A percentile compares a stretch with the other conserved stretches of the same genome.
These are phyloP conservation scores for Carapus acus DNA, from an alignment of 2,797 vertebrate genomes.

Conservation along the genomic window DNA sequence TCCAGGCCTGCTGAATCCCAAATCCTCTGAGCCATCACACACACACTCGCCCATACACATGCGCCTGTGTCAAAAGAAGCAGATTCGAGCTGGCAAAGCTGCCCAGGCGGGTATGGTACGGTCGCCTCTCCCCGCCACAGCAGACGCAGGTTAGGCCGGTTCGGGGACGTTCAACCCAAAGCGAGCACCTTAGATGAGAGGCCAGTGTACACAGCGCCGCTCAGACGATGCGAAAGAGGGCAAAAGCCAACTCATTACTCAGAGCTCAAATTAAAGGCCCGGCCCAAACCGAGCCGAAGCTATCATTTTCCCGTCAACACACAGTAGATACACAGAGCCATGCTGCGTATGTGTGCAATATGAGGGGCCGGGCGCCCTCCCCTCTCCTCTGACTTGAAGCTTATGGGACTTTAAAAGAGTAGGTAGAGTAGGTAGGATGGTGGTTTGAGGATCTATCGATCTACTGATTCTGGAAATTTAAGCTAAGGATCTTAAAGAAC, in stretches of 20 bases:
- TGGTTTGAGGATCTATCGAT: too few species aligned
- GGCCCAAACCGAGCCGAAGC: slow-evolving; percentile 58
- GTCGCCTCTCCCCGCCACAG: slow-evolving; percentile 30
- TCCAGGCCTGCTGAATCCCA: slow-evolving; percentile 33
- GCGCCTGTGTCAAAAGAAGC: too few species aligned
- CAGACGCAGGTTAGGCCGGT: slow-evolving; percentile 49
- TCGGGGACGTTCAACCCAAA: slow-evolving; percentile 40
- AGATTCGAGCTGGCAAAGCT: too few species aligned
- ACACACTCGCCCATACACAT: slow-evolving; percentile 4
- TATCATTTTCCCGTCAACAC: slow-evolving; percentile 65
- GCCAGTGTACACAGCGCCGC: slow-evolving; percentile 59
- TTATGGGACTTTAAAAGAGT: slow-evolving; percentile 13
- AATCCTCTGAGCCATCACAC: slow-evolving; percentile 40
- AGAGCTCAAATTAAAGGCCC: slow-evolving; percentile 62
- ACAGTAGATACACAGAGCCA: slow-evolving; percentile 45
- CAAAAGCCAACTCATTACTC: slow-evolving; percentile 64
- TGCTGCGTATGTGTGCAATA: slow-evolving; percentile 50
- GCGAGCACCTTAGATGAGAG: slow-evolving; percentile 46
- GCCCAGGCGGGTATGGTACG: too few species aligned
- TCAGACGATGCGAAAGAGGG: slow-evolving; percentile 58
- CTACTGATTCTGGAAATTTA: too few species aligned
- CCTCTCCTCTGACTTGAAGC: slow-evolving; percentile 9
- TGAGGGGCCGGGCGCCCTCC: slow-evolving; percentile 26
- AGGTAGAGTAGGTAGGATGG: too few species aligned
- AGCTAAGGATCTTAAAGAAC: too few species aligned